Evolutionary conservation across 2,888 invertebrate species (phyloP).

Genomic region (Drosophila subsilvestris): DNA sequence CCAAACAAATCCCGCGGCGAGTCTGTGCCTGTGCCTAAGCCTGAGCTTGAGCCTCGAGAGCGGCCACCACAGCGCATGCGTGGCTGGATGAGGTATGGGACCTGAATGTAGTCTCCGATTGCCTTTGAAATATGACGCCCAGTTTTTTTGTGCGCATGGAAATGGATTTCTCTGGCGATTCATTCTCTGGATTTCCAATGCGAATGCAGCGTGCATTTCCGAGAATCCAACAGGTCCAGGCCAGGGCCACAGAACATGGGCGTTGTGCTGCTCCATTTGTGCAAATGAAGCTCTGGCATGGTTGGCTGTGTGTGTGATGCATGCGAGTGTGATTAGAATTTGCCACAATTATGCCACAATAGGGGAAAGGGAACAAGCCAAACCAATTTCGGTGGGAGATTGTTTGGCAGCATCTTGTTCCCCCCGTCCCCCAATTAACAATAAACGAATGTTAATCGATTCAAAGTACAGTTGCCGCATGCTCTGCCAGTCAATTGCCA

Average conservation of each 20-base stretch:
- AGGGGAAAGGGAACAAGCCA: no score
- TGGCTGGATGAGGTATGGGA: conserved; percentile 8
- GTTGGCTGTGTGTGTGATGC: conserved; percentile 27
- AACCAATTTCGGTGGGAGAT: conserved; percentile 6
- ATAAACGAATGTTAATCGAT: conserved; percentile 19
- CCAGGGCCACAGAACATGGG: conserved; percentile 19
- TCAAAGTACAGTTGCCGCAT: conserved; percentile 39
- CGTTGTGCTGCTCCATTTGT: conserved; percentile 45
- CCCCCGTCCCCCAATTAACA: conserved; percentile 20
- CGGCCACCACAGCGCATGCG: conserved; percentile 33
- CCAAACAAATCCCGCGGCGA: conserved; percentile 49
- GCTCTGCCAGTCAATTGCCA: neutral
- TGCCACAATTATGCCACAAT: conserved; percentile 49
- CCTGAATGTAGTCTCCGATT: conserved; percentile 9
- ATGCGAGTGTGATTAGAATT: conserved; percentile 52
- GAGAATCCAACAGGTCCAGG: conserved; percentile 32
- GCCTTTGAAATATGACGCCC: conserved; percentile 72
- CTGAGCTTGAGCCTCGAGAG: conserved; percentile 5
- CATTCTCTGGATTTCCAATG: conserved; percentile 35
- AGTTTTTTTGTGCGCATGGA: conserved; percentile 51
- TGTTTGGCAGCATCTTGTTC: neutral
- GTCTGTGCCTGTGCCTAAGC: conserved; percentile 16
- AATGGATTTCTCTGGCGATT: conserved; percentile 50
- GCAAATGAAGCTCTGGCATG: conserved; percentile 37
- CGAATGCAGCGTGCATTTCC: conserved; percentile 30